Conservation (phyloP, 2,113 vertebrate species). For the Hemiscyllium ocellatum region DNA sequence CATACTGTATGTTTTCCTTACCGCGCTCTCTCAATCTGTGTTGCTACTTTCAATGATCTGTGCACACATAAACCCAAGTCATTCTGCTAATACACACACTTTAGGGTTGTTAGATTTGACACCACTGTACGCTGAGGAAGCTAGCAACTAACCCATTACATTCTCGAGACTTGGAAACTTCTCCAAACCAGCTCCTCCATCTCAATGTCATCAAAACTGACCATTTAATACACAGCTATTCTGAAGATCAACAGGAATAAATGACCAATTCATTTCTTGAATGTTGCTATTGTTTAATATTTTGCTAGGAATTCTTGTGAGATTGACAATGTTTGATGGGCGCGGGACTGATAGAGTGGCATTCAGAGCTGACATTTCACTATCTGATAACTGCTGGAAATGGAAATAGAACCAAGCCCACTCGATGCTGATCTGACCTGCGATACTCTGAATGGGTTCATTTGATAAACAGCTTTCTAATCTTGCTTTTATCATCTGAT, state of each 20-base stretch:
- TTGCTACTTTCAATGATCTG: too few relatives aligned
- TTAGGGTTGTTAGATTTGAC: neutral
- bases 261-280: neutral
- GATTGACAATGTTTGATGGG: neutral
- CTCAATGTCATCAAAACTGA: neutral
- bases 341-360: neutral
- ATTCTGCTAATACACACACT: too few relatives aligned
- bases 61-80: too few relatives aligned
- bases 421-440: neutral
- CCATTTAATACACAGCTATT: neutral
- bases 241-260: conserved; percentile 19
- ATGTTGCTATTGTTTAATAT: neutral
- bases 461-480: conserved; percentile 8
- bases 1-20: too few relatives aligned
- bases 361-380: conserved; percentile 19
- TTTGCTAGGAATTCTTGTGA: conserved; percentile 17
- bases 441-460: neutral
- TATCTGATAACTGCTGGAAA: neutral
- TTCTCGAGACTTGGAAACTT: neutral
- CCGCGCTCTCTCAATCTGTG: too few relatives aligned
- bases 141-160: neutral
- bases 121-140: too few relatives aligned
- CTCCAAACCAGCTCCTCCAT: neutral
- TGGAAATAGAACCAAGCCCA: conserved; percentile 6
- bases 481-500: neutral